Percentiles rank a stretch among this genome's conserved stretches.
phyloP scores from a whole-genome alignment of 2,797 vertebrate genomes.

The Sciurus vulgaris region DNA sequence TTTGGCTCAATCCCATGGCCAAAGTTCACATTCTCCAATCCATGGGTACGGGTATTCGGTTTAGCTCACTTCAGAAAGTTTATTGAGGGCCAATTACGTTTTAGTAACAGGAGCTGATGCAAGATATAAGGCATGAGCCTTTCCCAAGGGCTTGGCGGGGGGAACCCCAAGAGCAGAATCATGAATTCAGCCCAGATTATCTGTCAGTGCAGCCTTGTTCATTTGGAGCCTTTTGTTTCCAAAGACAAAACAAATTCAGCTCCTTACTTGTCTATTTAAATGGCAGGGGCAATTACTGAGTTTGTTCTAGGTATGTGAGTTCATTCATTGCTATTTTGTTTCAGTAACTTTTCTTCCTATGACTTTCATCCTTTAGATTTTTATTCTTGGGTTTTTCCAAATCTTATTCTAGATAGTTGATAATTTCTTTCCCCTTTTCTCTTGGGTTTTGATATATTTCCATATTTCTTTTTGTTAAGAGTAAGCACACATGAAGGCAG shows the following conservation, averaged over 20 bases:
- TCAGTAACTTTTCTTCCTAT: not conserved
- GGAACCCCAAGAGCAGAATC: not conserved
- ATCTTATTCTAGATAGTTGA: not conserved
- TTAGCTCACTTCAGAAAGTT: not conserved
- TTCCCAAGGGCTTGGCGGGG: not conserved
- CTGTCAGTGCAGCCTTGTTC: not conserved
- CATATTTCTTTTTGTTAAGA: not conserved
- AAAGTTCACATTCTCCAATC: not conserved
- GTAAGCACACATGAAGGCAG: not conserved
- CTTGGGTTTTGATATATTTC: not conserved
- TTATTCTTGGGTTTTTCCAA: not conserved
- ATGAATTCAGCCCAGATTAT: not conserved
- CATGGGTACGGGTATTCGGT: not conserved
- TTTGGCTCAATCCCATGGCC: not conserved
- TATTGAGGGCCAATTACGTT: not conserved
- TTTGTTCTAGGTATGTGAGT: not conserved
- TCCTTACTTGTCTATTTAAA: not conserved
- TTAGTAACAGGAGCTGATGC: not conserved
- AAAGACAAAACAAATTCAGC: not conserved
- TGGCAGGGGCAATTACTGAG: not conserved
- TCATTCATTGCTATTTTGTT: not conserved
- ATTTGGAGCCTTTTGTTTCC: not conserved
- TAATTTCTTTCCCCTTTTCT: not conserved
- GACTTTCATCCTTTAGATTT: not conserved
- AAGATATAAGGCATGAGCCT: not conserved